Evolutionary conservation across 2,113 vertebrate genomes (phyloP), one percentile per base, ranked within the genome.

Genomic region (Neotragus moschatus): DNA sequence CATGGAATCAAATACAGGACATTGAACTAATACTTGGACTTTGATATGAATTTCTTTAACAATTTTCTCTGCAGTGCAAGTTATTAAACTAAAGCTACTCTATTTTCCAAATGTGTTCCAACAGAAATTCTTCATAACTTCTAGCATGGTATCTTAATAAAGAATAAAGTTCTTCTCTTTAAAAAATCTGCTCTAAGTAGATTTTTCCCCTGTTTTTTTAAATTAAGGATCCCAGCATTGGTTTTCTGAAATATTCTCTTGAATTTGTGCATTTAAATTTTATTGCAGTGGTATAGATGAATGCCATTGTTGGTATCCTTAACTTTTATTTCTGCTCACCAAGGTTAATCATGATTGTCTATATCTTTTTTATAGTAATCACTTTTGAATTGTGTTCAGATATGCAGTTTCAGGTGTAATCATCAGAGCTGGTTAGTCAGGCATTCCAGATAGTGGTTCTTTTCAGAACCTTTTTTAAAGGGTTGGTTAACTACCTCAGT

Each of bases 401-500:
- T 99, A 99, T 99, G 99, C 99, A 99, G 99, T 99, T 99, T 99
- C 99, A 99, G 99, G 99, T 99, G 99, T 99, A 99, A 99, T 99
- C 99, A 99, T 99, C 99, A 99, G 99, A 99, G 99, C 99, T 99
- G 99, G 99, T 99, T 99, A 99, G 99, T 99, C 99, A 99, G 99
- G 99, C 99, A 99, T 99, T 99, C 99, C 99, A 99, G 99, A 99
- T 99, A 99, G 99, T 99, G 99, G 99, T 99, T 99, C 99, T 99
- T 99, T 99, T 99, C 99, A 99, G 99, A 99, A 99, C 99, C 99
- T 99, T 99, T 99, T 99, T 99, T 99, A 99, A 99, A 99, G 99
- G 99, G 99, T 99, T 99, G 98, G 99, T 99, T 99, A 99, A 99
- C 99, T 99, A 99, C 99, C 99, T 99, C 99, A 98, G 99, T 99